phyloP scores from a whole-genome alignment of 2,113 vertebrate species.

The Catharus fuscescens region DNA sequence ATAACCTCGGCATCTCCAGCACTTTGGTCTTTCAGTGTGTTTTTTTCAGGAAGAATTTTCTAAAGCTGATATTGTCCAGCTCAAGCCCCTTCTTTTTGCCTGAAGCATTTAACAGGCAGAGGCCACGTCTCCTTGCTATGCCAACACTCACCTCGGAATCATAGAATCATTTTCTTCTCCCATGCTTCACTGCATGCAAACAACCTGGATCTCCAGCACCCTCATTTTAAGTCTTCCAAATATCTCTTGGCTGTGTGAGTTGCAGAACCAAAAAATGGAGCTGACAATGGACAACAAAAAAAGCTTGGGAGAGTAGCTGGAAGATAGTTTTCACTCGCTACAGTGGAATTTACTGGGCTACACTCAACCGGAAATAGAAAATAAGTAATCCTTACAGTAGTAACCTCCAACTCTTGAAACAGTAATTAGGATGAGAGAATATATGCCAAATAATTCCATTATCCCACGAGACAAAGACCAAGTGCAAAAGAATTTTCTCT shows the following conservation, averaged over 20 bases:
- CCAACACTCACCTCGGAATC: background rate
- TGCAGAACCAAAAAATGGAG: background rate
- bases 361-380: background rate
- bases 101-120: fast-evolving
- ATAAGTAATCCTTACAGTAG: background rate
- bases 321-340: background rate
- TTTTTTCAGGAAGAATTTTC: background rate
- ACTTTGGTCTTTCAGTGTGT: background rate
- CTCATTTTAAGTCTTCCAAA: background rate
- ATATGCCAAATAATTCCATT: background rate
- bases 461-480: background rate
- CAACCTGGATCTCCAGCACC: background rate
- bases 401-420: slow-evolving; percentile 1
- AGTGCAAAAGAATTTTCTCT: background rate
- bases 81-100: background rate
- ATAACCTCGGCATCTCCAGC: background rate
- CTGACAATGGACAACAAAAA: background rate
- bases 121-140: fast-evolving
- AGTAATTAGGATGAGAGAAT: background rate
- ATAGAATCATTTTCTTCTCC: background rate
- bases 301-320: background rate
- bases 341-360: background rate
- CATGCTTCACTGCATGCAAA: background rate
- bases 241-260: background rate
- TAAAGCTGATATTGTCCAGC: background rate